Evolutionary conservation across 37 sponge, comb jelly and placozoan species (phyloP), one percentile per base, ranked within the genome.

Genomic region (Cliona cf. orientalis): DNA sequence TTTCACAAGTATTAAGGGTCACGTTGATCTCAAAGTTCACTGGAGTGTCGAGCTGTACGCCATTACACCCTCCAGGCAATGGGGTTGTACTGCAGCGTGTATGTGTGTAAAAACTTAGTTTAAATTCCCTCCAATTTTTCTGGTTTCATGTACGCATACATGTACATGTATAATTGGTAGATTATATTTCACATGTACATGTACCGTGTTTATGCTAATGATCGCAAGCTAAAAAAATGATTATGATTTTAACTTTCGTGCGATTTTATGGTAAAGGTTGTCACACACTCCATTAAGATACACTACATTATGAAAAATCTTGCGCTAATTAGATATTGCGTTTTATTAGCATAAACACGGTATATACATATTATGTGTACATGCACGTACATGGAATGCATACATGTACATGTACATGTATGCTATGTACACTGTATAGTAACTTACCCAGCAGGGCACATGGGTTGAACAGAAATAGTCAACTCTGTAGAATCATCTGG

Each of bases 371-470:
- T n/a, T n/a, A n/a, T n/a, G n/a, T n/a, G n/a, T n/a, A n/a, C n/a
- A n/a, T n/a, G n/a, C n/a, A n/a, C n/a, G n/a, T n/a, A n/a, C n/a
- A n/a, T n/a, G n/a, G 28, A 59, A 29, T 29, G 28, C 60, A 59
- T 29, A 59, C 60, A 59, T 4, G 28, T 59, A 29, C 28, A 59
- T 4, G 60, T 29, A 3, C 23, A 25, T 29, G 28, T 9, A 14
- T 12, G 26, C 29, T 21, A 23, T 31, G 26, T 5, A 6, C n/a
- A 19, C 5, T 7, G 19, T 67, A 41, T 67, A 35, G 36, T 67
- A 36, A 40, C 46, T 44, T 25, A 71, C 71, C 71, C 29, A 44
- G 71, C 46, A 6, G 71, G 71, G 31, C 71, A 71, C 22, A 7
- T 43, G 5, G 46, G 11, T 6, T 3, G 5, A 2, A 71, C 46